Evolutionary conservation across 1,140 invertebrate species (phyloP), one percentile per base, ranked within the genome.

Genomic region (Bemisia tabaci): DNA sequence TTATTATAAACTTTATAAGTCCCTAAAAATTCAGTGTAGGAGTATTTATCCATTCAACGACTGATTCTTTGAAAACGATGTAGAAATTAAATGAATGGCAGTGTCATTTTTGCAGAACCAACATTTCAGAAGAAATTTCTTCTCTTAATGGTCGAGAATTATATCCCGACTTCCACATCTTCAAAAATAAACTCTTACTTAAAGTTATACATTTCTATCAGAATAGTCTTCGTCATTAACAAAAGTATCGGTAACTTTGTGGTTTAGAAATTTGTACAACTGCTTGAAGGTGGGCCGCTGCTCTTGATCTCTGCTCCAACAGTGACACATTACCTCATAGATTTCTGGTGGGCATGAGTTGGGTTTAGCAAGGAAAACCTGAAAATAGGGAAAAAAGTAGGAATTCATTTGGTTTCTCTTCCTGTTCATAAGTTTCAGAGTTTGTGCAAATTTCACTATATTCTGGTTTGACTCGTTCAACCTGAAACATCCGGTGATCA

Each of bases 321-420:
- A 92, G 66, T 87, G 85, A 67, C 83, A 80, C 85, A 92, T 88
- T 68, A 92, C 75, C 73, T 87, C 85, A 75, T 89, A 91, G 60
- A 90, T 82, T 67, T 89, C 86, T 61, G 85, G 79, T n/a, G 87
- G 84, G 76, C 89, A 91, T 70, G 87, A 80, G 64, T 82, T 79
- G 59, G 88, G 88, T 72, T 85, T 85, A 65, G 85, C 83, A 70
- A 88, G 78, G 68, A 82, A 77, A 66, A 83, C 79, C 82, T 86
- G 74, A 60, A 79, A 78, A 68, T 74, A 62, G 33, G 22, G 60
- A 24, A 25, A 24, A 26, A 23, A 63, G 11, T 22, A 63, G 26
- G 26, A 2, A 62, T 62, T 22, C 60, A 11, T 62, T 22, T 11
- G 11, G 48, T 59, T n/a, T n/a, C n/a, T n/a, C n/a, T n/a, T n/a